Conservation (phyloP, 2,888 invertebrate species). For the Scotopteryx bipunctaria region DNA sequence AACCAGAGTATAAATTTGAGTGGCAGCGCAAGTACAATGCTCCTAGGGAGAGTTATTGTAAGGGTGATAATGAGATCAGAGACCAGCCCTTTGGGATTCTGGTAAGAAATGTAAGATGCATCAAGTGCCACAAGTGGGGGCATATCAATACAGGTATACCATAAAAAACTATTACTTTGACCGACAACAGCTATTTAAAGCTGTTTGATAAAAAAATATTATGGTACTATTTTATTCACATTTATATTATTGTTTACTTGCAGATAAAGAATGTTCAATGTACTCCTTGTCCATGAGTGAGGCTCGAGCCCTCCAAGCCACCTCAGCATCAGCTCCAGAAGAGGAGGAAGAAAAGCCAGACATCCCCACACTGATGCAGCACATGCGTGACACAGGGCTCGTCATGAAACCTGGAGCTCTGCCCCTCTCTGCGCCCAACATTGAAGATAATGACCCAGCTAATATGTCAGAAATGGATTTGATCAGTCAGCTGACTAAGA, state of each 20-base stretch:
- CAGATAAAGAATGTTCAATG: constrained; percentile 97
- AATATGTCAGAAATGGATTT: constrained; percentile 89
- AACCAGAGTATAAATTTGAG: constrained; percentile 99
- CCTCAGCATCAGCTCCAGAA: constrained; percentile 85
- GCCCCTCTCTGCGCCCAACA: constrained; percentile 81
- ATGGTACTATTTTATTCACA: too few species aligned
- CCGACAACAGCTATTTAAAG: too few species aligned
- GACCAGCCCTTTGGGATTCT: constrained; percentile 99
- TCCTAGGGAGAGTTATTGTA: constrained; percentile 98
- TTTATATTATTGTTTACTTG: too few species aligned
- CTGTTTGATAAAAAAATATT: too few species aligned
- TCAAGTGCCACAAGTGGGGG: constrained; percentile 99
- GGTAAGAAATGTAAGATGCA: constrained; percentile 98
- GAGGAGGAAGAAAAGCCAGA: constrained; percentile 84
- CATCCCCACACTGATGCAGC: constrained; percentile 89
- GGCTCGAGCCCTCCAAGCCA: constrained; percentile 88
- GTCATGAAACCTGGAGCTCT: constrained; percentile 91
- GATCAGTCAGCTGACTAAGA: constrained; percentile 91
- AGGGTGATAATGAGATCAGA: constrained; percentile 97
- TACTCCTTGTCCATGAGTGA: constrained; percentile 93
- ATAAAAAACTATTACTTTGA: too few species aligned
- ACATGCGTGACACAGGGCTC: constrained; percentile 96
- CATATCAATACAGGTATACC: constrained; percentile 96
- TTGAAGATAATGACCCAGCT: constrained; percentile 83
- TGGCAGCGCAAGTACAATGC: constrained; percentile 99